These are phyloP conservation scores for Eledona agricola DNA, from an alignment of 2,888 invertebrate genomes.

Conservation along the genomic window DNA sequence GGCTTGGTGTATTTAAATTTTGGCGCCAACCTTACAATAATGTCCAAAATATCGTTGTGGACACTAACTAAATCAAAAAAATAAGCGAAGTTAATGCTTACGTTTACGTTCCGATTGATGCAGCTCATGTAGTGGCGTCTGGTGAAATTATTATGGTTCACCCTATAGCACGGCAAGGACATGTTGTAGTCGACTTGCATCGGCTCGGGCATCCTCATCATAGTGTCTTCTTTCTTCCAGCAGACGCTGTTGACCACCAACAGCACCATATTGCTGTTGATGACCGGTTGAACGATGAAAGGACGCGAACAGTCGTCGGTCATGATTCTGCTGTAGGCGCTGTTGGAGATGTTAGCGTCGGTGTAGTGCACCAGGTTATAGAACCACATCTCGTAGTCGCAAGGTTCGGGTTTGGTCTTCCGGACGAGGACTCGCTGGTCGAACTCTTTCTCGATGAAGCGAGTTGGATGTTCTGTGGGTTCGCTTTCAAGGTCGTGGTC, in stretches of 20 bases:
- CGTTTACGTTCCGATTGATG: slow-evolving; percentile 79
- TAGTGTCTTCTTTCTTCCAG: slow-evolving; percentile 46
- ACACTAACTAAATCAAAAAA: too few relatives aligned
- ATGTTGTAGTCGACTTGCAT: slow-evolving; percentile 61
- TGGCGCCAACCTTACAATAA: too few relatives aligned
- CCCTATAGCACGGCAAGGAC: slow-evolving; percentile 59
- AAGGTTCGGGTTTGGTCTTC: slow-evolving; percentile 84
- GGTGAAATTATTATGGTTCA: slow-evolving; percentile 65
- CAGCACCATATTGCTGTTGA: slow-evolving; percentile 81
- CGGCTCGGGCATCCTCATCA: slow-evolving; percentile 49
- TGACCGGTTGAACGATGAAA: slow-evolving; percentile 79
- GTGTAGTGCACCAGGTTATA: slow-evolving; percentile 58
- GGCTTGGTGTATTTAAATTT: too few relatives aligned
- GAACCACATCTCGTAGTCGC: slow-evolving; percentile 74
- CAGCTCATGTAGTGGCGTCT: slow-evolving; percentile 78
- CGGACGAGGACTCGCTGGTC: slow-evolving; percentile 71
- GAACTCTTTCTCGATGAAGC: slow-evolving; percentile 66
- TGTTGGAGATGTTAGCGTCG: slow-evolving; percentile 55
- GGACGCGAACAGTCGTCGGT: slow-evolving; percentile 65
- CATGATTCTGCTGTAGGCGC: slow-evolving; percentile 59
- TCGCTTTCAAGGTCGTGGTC: slow-evolving; percentile 43
- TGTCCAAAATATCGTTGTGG: too few relatives aligned
- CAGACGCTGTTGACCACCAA: slow-evolving; percentile 78
- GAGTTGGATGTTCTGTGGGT: slow-evolving; percentile 64
- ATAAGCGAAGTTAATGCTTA: too few relatives aligned